Conservation (phyloP, 2,113 vertebrate genomes). For the Nibea coibor region DNA sequence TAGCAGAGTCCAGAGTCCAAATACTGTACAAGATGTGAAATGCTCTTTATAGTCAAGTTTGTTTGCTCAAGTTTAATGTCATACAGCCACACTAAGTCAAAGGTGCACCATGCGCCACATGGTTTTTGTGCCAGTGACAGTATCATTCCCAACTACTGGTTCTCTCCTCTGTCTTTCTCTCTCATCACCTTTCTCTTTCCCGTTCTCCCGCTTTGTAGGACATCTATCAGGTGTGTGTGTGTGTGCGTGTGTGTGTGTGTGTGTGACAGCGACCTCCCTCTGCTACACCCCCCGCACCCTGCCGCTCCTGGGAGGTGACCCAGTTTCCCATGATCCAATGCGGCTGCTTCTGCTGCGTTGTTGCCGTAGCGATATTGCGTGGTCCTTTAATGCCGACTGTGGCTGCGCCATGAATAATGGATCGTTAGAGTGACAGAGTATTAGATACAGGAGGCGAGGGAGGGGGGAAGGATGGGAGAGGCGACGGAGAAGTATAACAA, state of each 20-base stretch:
- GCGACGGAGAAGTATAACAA: constrained; percentile 19
- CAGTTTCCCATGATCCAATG: constrained; percentile 84
- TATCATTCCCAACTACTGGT: constrained; percentile 7
- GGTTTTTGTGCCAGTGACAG: constrained; percentile 4
- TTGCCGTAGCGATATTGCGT: constrained; percentile 74
- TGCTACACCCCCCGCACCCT: constrained; percentile 55
- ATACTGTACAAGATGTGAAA: neutral
- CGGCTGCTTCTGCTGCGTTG: constrained; percentile 69
- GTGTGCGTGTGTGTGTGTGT: constrained; percentile 49
- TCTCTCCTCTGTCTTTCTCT: constrained; percentile 23
- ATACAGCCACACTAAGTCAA: constrained; percentile 17
- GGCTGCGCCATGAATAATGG: constrained; percentile 83
- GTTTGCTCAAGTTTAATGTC: constrained; percentile 9
- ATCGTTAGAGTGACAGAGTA: constrained; percentile 74
- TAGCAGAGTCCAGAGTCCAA: neutral
- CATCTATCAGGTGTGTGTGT: constrained; percentile 66
- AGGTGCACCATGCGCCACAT: constrained; percentile 1
- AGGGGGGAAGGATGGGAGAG: neutral
- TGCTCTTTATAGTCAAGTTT: neutral
- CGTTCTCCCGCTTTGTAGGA: constrained; percentile 62
- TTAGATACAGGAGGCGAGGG: constrained; percentile 36
- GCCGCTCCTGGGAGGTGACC: constrained; percentile 83
- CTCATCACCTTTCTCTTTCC: constrained; percentile 35
- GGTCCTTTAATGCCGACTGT: constrained; percentile 75
- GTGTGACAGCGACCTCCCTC: constrained; percentile 63